phyloP scores from a whole-genome alignment of 2,888 invertebrate species.

The Agrochola circellaris region DNA sequence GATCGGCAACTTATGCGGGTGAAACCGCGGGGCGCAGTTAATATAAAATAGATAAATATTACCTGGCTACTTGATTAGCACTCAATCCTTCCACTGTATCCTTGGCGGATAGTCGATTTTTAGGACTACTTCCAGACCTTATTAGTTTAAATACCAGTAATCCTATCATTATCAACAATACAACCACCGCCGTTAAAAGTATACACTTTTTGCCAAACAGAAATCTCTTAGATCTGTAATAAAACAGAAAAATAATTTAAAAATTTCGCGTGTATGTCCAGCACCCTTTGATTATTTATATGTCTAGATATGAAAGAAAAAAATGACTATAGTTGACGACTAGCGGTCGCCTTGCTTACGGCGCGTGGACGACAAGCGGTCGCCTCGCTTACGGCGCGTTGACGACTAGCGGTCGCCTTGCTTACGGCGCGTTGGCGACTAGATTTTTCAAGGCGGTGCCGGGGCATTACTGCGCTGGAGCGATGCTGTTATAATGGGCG shows the following conservation, averaged over 20 bases:
- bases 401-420: too few species aligned
- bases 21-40: neutral
- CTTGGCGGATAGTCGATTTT: neutral
- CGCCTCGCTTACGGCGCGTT: too few species aligned
- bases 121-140: neutral
- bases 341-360: too few species aligned
- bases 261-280: neutral
- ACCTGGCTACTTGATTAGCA: constrained; percentile 24
- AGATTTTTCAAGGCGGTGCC: too few species aligned
- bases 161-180: neutral
- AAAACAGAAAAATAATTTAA: neutral
- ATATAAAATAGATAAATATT: too few species aligned
- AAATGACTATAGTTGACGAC: too few species aligned
- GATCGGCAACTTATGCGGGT: neutral
- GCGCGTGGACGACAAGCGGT: too few species aligned
- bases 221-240: constrained; percentile 1
- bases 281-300: too few species aligned
- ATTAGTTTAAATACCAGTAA: neutral
- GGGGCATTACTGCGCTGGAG: too few species aligned
- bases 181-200: neutral
- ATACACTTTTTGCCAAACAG: neutral
- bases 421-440: too few species aligned
- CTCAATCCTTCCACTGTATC: neutral
- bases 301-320: too few species aligned
- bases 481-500: too few species aligned